Conservation (phyloP, 2,888 invertebrate genomes). For the Pterostichus madidus region DNA sequence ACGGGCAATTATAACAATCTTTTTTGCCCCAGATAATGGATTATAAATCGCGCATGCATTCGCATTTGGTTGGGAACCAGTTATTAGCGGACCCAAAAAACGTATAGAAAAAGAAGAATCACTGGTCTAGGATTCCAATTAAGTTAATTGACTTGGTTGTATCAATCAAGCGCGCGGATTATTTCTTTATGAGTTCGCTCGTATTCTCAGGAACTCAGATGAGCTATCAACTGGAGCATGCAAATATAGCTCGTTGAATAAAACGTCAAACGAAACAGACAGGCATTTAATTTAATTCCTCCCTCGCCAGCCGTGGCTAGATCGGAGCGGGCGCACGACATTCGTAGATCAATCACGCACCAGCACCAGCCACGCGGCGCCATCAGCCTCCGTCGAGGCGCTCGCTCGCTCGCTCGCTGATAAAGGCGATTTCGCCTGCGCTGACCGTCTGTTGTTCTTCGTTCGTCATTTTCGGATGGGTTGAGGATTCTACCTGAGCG, state of each 20-base stretch:
- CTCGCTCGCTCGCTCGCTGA: background rate
- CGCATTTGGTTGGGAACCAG: slow-evolving; percentile 48
- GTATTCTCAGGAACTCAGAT: background rate
- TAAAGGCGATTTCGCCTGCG: slow-evolving; percentile 2
- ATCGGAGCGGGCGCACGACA: slow-evolving; percentile 55
- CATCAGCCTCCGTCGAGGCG: slow-evolving; percentile 7
- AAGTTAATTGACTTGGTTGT: slow-evolving; percentile 62
- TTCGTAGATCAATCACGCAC: slow-evolving; percentile 62
- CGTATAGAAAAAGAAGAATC: slow-evolving; percentile 40
- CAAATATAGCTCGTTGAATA: slow-evolving; percentile 57
- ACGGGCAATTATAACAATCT: slow-evolving; percentile 61
- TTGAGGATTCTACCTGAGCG: slow-evolving; percentile 57
- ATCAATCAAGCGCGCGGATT: slow-evolving; percentile 56
- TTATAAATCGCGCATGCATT: slow-evolving; percentile 65
- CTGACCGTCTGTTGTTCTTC: slow-evolving; percentile 43
- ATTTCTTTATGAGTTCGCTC: slow-evolving; percentile 31
- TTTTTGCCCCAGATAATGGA: slow-evolving; percentile 63
- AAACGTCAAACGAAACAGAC: slow-evolving; percentile 65
- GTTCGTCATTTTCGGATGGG: slow-evolving; percentile 11
- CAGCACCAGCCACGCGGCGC: background rate
- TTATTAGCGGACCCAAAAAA: slow-evolving; percentile 64
- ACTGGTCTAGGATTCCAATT: slow-evolving; percentile 64
- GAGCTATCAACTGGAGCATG: slow-evolving; percentile 37
- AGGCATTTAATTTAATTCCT: slow-evolving; percentile 66
- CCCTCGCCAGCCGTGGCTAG: slow-evolving; percentile 50